Evolutionary conservation across 1,140 invertebrate genomes (phyloP).

Genomic region (Cotesia typhae): DNA sequence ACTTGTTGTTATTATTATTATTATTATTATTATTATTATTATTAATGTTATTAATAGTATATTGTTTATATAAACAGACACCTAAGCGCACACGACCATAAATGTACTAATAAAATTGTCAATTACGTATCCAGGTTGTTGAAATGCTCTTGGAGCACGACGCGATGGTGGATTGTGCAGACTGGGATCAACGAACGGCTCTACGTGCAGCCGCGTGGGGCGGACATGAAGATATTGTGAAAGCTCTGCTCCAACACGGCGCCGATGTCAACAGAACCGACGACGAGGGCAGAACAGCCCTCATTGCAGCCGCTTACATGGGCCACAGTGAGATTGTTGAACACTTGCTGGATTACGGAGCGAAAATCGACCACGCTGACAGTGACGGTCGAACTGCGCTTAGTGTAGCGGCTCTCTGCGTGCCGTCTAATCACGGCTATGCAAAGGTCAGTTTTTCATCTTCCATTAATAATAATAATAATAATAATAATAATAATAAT

Average conservation of each 20-base stretch:
- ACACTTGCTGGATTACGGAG: constrained; percentile 83
- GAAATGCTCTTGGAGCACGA: constrained; percentile 81
- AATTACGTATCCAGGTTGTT: constrained; percentile 71
- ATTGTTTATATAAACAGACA: no score
- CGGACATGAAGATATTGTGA: constrained; percentile 81
- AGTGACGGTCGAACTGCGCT: constrained; percentile 91
- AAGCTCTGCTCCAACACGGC: constrained; percentile 76
- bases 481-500: background rate
- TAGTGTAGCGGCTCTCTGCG: constrained; percentile 91
- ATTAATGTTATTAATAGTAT: no score
- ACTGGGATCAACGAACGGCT: constrained; percentile 77
- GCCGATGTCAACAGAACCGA: constrained; percentile 85
- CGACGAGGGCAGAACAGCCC: constrained; percentile 85
- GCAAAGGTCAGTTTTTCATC: constrained; percentile 66
- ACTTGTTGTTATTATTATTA: no score
- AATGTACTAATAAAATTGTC: no score
- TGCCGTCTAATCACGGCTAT: constrained; percentile 82
- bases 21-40: no score
- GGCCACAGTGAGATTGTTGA: constrained; percentile 92
- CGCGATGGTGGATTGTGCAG: constrained; percentile 82
- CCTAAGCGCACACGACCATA: no score
- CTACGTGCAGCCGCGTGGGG: constrained; percentile 87
- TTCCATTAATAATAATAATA: background rate
- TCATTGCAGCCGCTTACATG: constrained; percentile 91
- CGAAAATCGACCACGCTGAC: constrained; percentile 87